Evolutionary conservation across 2,113 vertebrate genomes (phyloP).

Genomic region (Phainopepla nitens): DNA sequence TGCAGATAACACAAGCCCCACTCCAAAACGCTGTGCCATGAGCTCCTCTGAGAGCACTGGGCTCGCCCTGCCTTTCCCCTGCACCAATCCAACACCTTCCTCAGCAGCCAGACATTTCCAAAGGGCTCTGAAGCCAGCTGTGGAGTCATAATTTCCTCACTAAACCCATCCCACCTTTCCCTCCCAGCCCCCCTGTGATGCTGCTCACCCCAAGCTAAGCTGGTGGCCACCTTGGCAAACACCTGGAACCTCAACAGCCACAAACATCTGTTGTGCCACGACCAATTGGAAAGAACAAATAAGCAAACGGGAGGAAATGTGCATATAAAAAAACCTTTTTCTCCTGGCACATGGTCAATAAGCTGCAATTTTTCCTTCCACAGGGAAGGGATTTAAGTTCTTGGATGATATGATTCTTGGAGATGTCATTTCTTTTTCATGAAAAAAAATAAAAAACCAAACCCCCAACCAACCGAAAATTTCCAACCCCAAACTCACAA

Average conservation of each 20-base stretch:
- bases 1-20: neutral
- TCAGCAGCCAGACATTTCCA: neutral
- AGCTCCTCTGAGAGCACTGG: neutral
- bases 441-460: constrained; percentile 6
- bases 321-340: constrained; percentile 72
- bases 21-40: rapidly evolving
- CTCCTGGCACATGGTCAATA: constrained; percentile 67
- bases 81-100: neutral
- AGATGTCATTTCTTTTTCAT: constrained; percentile 68
- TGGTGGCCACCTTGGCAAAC: neutral
- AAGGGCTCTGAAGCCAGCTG: neutral
- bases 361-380: constrained; percentile 68
- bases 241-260: neutral
- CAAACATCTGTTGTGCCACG: neutral
- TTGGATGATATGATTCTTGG: constrained; percentile 68
- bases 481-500: constrained; percentile 41
- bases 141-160: neutral
- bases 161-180: neutral
- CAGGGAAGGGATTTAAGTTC: constrained; percentile 63
- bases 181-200: neutral
- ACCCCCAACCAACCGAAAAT: constrained; percentile 28
- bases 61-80: neutral
- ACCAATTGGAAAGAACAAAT: constrained; percentile 47
- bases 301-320: constrained; percentile 65
- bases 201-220: neutral